Conservation (phyloP, 2,113 vertebrate genomes). For the Microtus ochrogaster region DNA sequence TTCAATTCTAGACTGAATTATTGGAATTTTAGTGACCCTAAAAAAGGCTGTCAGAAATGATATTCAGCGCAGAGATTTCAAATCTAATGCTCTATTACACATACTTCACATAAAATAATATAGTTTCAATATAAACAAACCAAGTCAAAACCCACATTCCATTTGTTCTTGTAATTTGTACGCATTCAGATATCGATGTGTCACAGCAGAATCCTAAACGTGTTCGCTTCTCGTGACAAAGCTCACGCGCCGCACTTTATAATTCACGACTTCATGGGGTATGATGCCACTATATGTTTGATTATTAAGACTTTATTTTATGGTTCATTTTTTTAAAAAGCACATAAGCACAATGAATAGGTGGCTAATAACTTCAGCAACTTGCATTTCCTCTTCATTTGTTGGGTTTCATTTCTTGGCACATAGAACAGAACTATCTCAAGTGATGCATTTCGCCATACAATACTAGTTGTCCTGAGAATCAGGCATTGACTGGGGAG, state of each 20-base stretch:
- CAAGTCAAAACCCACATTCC: slow-evolving; percentile 86
- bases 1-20: slow-evolving; percentile 93
- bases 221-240: slow-evolving; percentile 72
- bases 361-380: slow-evolving; percentile 53
- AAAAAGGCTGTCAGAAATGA: slow-evolving; percentile 92
- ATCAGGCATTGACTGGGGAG: background rate
- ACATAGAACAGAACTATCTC: slow-evolving; percentile 46
- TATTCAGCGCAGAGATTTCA: slow-evolving; percentile 88
- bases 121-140: slow-evolving; percentile 85
- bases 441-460: slow-evolving; percentile 28
- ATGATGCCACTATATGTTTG: slow-evolving; percentile 51
- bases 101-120: slow-evolving; percentile 89
- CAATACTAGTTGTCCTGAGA: slow-evolving; percentile 42
- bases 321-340: slow-evolving; percentile 59
- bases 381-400: slow-evolving; percentile 50
- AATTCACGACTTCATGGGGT: slow-evolving; percentile 69
- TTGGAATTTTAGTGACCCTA: slow-evolving; percentile 93
- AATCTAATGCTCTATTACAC: slow-evolving; percentile 88
- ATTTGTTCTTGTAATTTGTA: slow-evolving; percentile 84
- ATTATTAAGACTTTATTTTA: slow-evolving; percentile 48
- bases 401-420: background rate
- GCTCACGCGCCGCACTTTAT: slow-evolving; percentile 62
- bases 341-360: slow-evolving; percentile 41
- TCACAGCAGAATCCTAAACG: slow-evolving; percentile 78
- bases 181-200: slow-evolving; percentile 83